Evolutionary conservation across 2,797 vertebrate species (phyloP).

Genomic region (Okamejei kenojei): DNA sequence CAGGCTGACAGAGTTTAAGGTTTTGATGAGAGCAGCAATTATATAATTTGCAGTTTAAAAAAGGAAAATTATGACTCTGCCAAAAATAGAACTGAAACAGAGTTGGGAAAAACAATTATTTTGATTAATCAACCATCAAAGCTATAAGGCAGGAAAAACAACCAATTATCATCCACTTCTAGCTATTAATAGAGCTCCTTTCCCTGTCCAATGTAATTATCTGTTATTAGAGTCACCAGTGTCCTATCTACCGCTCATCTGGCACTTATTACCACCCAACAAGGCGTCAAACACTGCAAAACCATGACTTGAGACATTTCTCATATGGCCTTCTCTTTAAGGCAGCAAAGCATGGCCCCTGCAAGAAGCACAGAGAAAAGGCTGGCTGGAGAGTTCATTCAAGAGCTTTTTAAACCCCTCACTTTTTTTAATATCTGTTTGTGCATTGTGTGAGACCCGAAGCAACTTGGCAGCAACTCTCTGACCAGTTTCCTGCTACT

Average conservation of each 20-base stretch:
- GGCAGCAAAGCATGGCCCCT: too few species aligned
- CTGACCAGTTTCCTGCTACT: background rate
- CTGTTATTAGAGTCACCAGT: conserved; percentile 28
- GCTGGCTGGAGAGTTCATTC: background rate
- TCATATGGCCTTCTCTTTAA: background rate
- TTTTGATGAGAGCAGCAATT: background rate
- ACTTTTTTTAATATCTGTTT: background rate
- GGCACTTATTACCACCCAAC: background rate
- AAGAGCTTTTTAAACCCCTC: too few species aligned
- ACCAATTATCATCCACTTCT: conserved; percentile 25
- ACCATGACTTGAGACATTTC: background rate
- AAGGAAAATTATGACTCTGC: background rate
- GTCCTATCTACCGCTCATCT: conserved; percentile 34
- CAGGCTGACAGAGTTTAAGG: background rate
- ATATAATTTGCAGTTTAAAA: conserved; percentile 10
- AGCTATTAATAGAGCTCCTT: conserved; percentile 20
- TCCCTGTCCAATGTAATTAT: conserved; percentile 32
- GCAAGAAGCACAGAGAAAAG: background rate
- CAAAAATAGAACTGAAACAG: background rate
- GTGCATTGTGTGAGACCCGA: background rate
- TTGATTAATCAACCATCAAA: conserved; percentile 37
- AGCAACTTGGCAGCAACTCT: background rate
- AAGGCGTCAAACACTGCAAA: background rate
- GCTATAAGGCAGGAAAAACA: conserved; percentile 22
- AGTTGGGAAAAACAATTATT: conserved; percentile 4